A percentile compares a stretch with the other conserved stretches of the same genome.
Conservation (phyloP, 1,140 invertebrate genomes). For the Ceratoteleas bidentatus region DNA sequence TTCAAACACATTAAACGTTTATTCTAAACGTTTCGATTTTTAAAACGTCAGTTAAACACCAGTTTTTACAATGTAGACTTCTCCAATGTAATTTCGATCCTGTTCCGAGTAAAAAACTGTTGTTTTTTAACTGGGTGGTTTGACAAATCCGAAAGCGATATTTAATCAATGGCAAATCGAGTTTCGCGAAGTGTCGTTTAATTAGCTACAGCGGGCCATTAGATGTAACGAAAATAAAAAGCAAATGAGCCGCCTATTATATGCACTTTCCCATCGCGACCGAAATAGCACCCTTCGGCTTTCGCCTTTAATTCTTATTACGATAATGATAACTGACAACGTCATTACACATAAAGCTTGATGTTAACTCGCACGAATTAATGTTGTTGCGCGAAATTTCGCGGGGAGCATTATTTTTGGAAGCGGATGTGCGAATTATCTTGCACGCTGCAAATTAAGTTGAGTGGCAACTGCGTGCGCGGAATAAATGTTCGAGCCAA, state of each 20-base stretch:
- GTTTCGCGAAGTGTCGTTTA: conserved; percentile 12
- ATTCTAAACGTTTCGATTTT: too few relatives aligned
- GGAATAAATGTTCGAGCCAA: neutral
- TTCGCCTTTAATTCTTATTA: conserved; percentile 41
- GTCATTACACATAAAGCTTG: conserved; percentile 31
- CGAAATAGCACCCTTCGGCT: conserved; percentile 27
- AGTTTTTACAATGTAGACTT: too few relatives aligned
- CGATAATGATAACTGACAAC: conserved; percentile 43
- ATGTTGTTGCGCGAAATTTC: conserved; percentile 7
- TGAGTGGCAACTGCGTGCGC: neutral
- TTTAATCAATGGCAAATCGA: neutral
- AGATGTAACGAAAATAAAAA: conserved; percentile 4
- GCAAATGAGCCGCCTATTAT: conserved; percentile 18
- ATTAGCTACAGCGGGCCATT: conserved; percentile 3
- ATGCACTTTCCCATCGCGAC: conserved; percentile 2
- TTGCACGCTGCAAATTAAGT: neutral
- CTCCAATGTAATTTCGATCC: too few relatives aligned
- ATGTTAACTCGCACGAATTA: conserved; percentile 30
- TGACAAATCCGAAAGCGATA: neutral
- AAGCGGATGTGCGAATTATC: conserved; percentile 12
- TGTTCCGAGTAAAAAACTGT: too few relatives aligned
- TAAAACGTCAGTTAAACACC: too few relatives aligned
- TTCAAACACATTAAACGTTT: too few relatives aligned
- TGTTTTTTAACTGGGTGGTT: neutral
- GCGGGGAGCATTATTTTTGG: conserved; percentile 18